Base-by-base conservation (phyloP, 2,797 vertebrate species). In the Tapera naevia region DNA sequence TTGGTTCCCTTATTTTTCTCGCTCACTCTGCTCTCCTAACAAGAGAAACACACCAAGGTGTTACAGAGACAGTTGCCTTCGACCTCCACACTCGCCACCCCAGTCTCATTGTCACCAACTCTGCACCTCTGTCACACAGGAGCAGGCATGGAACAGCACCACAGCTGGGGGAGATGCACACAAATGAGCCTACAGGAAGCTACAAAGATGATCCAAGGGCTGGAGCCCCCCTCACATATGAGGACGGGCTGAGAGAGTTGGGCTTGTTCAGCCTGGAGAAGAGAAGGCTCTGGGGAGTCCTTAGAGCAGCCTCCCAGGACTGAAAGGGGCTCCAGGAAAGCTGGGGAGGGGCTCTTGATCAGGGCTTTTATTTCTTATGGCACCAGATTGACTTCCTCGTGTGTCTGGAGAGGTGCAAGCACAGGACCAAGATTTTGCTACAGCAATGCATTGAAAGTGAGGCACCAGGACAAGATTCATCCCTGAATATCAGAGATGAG, bases 1-100 rank as follows among this genome's bases (percentile, higher is more conserved):
- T 96, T 97, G 78, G 84, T 87, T 27, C 97, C 97, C 9, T 97
- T 93, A 51, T 89, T 96, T 88, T 87, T 96, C 80, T 97, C 95
- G 1, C 46, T 91, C 82, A 41, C 71, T 46, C 97, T 97, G 96
- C 80, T 96, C 80, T 97, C 97, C 98, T 98, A 88, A 53, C 14
- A 64, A 93, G 92, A 95, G 67, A 96, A 89, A 87, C 87, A 87
- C 57, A 85, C 13, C 39, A 16, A 21, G 39, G 43, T 1, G 16
- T 94, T 92, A 92, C n/a, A 39, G 51, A 37, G 46, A 12, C 17
- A n/a, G 64, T 8, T 2, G 9, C 24, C 60, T 53, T 39, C 1
- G 1, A 65, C 18, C 54, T 67, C 78, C 57, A 25, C 21, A 45
- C 17, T 53, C 5, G 0, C 51, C 58, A n/a, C 11, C 72, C 35